Conservation (phyloP, 2,113 vertebrate species). For the Oreochromis niloticus region DNA sequence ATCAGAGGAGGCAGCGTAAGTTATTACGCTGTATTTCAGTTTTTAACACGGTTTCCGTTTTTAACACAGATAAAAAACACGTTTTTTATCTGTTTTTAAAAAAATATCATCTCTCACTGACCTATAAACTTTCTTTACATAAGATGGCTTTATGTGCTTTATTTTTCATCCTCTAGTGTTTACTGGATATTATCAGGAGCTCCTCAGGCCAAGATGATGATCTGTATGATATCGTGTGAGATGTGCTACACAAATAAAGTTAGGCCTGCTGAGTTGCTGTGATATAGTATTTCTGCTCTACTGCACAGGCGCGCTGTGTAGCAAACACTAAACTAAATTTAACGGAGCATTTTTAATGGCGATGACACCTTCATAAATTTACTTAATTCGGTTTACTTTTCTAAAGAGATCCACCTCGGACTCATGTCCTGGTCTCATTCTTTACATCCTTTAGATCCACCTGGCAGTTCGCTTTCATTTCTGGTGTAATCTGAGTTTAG, state of each 20-base stretch:
- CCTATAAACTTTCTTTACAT: not conserved
- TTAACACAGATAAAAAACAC: too few relatives aligned
- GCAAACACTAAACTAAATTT: not conserved
- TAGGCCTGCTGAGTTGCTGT: not conserved
- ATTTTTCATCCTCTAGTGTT: not conserved
- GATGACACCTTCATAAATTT: not conserved
- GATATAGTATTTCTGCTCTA: not conserved
- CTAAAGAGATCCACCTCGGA: not conserved
- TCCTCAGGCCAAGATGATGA: not conserved
- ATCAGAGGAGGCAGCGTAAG: too few relatives aligned
- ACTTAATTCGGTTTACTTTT: not conserved
- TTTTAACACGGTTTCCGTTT: not conserved
- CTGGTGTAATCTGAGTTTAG: not conserved
- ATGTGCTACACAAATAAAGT: not conserved
- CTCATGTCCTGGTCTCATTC: not conserved
- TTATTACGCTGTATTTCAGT: not conserved
- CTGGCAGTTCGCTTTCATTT: not conserved
- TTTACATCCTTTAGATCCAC: not conserved
- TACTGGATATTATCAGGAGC: not conserved
- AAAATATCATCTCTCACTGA: not conserved
- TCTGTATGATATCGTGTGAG: not conserved
- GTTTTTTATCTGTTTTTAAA: not conserved
- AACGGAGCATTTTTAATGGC: not conserved
- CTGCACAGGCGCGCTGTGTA: not conserved
- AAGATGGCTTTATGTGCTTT: not conserved